These are phyloP conservation scores for Seriola dumerili DNA, from an alignment of 2,113 vertebrate species.

Conservation along the genomic window DNA sequence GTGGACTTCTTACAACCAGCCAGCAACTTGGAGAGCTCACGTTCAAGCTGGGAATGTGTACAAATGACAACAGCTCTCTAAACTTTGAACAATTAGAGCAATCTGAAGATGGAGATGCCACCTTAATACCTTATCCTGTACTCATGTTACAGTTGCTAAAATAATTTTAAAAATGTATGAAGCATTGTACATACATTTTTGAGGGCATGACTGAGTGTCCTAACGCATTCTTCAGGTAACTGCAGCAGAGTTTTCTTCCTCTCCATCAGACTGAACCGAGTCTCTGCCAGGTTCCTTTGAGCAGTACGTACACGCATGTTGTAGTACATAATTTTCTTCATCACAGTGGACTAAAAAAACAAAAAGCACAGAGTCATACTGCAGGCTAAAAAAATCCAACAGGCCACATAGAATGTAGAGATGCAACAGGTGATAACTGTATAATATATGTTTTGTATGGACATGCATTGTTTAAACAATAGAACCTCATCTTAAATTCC, in stretches of 20 bases:
- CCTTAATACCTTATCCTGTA: not conserved
- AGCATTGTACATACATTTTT: constrained; percentile 86
- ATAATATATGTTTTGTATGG: not conserved
- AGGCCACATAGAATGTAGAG: not conserved
- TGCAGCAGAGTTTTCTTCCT: constrained; percentile 82
- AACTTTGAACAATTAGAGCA: not conserved
- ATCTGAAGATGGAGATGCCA: not conserved
- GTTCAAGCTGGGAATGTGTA: constrained; percentile 82
- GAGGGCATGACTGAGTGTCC: constrained; percentile 80
- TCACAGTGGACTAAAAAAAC: constrained; percentile 85
- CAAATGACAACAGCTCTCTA: constrained; percentile 16
- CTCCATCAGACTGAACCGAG: constrained; percentile 80
- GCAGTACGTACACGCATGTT: constrained; percentile 89
- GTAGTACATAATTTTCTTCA: constrained; percentile 95
- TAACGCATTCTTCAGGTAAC: constrained; percentile 86
- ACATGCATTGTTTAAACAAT: not conserved
- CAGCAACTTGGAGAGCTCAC: constrained; percentile 76
- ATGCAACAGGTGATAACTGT: not conserved
- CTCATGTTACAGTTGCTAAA: not conserved
- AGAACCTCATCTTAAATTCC: not conserved
- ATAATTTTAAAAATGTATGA: not conserved
- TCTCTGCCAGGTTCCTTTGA: constrained; percentile 84
- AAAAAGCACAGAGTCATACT: not conserved
- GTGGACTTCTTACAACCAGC: constrained; percentile 53
- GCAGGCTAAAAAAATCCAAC: not conserved